Evolutionary conservation across 2,888 invertebrate genomes (phyloP), one percentile per base, ranked within the genome.

Genomic region (Allacma fusca): DNA sequence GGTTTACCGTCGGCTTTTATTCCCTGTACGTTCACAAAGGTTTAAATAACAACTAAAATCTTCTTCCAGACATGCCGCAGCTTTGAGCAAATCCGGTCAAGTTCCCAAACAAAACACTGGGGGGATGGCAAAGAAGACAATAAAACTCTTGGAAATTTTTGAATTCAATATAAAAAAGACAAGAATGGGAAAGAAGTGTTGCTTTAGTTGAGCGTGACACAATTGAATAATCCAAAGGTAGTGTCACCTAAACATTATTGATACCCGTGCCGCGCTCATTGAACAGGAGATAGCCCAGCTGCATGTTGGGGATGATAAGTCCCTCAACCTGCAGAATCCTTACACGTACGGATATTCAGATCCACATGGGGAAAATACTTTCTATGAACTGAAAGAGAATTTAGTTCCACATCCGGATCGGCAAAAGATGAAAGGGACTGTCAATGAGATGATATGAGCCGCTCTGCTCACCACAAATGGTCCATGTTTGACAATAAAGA

Each of bases 361-460:
- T 67, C 28, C 34, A 67, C 16, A 57, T 26, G 24, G 21, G 29
- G 9, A 29, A 26, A 67, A 34, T n/a, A 67, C 7, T 24, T n/a
- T 62, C 24, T 62, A 62, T 62, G 2, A 12, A 62, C 24, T 62
- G 62, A 62, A 62, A 62, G 62, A 62, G 26, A 62, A 62, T 26
- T 62, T 67, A 67, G 28, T 67, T 64, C 73, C 73, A 59, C 24
- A 73, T 64, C 73, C 73, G 73, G 73, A 73, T 23, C 73, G 73
- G 64, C 64, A 73, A 71, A 59, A 73, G 73, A 73, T 73, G 7
- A 73, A 73, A 73, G 34, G 43, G 21, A 43, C 21, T 62, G 62
- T 62, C 62, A 62, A 62, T 62, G 26, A 23, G 19, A 50, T 50
- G n/a, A 50, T 34, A 68, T 68, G 68, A 40, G 43, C 68, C 68